Base-by-base conservation (phyloP, 2,888 invertebrate species). In the Spialia ferax region DNA sequence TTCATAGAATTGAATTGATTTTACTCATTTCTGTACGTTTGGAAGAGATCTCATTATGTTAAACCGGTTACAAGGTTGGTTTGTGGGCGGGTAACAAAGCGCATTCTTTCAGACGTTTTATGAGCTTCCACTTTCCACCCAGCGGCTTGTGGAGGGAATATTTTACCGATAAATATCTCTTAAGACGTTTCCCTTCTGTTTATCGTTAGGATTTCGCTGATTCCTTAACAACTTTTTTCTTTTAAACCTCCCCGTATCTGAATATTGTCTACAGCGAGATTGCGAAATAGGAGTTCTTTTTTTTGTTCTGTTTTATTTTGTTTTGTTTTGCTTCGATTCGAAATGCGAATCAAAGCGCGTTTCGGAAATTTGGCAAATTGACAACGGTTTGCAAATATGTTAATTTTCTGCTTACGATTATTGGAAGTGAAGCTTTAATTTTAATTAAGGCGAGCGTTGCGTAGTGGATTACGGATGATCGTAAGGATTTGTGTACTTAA, bases 81-180 rank as follows among this genome's bases (percentile, higher is more conserved):
- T 29, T 68, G 65, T 67, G 73, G 71, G 71, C 69, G 69, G 71
- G 70, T 75, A 83, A 79, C 79, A 79, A 80, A 79, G 75, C 79
- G 76, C 78, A 79, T 79, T 79, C 77, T 76, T 77, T 74, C 73
- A 59, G 66, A 69, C 71, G 80, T 82, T 87, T 89, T 89, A 91
- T 86, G 89, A 89, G 84, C 80, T 82, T 75, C 75, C 69, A n/a
- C n/a, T n/a, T 69, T 70, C 77, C 77, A n/a, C 74, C 70, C 80
- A 80, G 79, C 81, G 79, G 81, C 85, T 85, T 81, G 82, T 79
- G 80, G 81, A 70, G 76, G 75, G 89, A 86, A 91, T 91, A 89
- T 88, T 89, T 89, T 86, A 86, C 81, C 84, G 86, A 91, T 90
- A 90, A 91, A 91, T 88, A 90, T 90, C 88, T 87, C 79, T 79